Evolutionary conservation across 1,140 invertebrate genomes (phyloP), one percentile per base, ranked within the genome.

Genomic region (Cydia strobilella): DNA sequence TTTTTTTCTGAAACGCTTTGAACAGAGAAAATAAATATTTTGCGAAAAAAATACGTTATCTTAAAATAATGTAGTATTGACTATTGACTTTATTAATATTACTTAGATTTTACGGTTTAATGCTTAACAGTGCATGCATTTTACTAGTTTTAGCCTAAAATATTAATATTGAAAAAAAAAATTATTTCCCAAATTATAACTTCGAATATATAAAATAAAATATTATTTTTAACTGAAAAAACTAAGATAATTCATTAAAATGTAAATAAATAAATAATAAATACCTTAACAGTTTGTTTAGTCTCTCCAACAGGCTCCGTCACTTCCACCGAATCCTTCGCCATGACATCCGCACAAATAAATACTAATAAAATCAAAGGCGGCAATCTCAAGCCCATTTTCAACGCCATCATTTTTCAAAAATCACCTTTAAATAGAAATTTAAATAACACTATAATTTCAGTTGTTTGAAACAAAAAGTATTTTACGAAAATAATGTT

Each of bases 401-500:
- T 69, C 1, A 35, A 35, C n/a, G 31, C 25, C 65, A 69, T 69
- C 3, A n/a, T 69, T 69, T n/a, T 31, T 10, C 0, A 69, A 69
- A 69, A 69, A 20, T 69, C 65, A 69, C 65, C 13, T 39, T 69
- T 65, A 6, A 35, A 18, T 35, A n/a, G 18, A 20, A 66, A 69
- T 18, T 9, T n/a, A 42, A 69, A 69, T 2, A 20, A 59, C 27
- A 35, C 15, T 39, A 13, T n/a, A 18, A 35, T 69, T 6, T 1
- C 15, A 69, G 9, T 69, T 35, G 10, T n/a, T 35, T 42, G 18
- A 69, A 69, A 69, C 13, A 65, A 25, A 31, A 72, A 39, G 42
- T 31, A 72, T 39, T 72, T 25, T 12, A n/a, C 42, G 42, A 66
- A 63, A 75, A 63, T 45, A 75, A 63, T 45, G 74, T 76, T 73